phyloP scores from a whole-genome alignment of 2,113 vertebrate genomes.

The Nothoprocta pentlandii region DNA sequence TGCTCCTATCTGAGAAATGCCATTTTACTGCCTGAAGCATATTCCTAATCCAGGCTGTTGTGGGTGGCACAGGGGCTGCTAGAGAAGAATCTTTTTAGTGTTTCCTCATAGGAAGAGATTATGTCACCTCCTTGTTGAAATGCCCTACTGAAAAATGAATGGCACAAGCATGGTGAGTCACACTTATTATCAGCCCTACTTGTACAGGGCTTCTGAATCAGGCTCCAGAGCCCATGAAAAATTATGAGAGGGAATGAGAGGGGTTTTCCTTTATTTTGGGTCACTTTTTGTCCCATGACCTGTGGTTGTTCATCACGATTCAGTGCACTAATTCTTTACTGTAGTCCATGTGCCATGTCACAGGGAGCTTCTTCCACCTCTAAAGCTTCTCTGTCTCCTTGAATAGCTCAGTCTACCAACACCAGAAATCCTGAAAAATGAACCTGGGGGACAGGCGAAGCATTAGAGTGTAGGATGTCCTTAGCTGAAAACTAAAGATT shows the following conservation, averaged over 20 bases:
- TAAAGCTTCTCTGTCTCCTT: no score
- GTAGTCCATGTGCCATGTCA: no score
- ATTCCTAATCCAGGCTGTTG: background rate
- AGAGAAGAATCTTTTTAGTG: background rate
- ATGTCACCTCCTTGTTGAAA: background rate
- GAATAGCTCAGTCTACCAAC: no score
- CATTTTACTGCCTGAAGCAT: background rate
- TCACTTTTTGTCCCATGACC: no score
- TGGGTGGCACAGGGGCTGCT: background rate
- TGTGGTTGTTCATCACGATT: background rate
- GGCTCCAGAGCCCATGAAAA: background rate
- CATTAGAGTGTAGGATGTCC: no score
- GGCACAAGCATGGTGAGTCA: background rate
- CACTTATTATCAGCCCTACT: background rate
- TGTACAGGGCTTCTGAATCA: background rate
- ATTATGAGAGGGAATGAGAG: background rate
- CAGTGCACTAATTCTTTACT: no score
- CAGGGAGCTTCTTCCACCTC: no score
- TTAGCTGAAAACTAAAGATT: no score
- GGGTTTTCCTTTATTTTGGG: no score
- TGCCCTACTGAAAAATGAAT: background rate
- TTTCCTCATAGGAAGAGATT: background rate
- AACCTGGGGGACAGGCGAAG: no score
- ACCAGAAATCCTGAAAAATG: no score
- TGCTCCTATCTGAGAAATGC: background rate